phyloP scores from a whole-genome alignment of 2,113 vertebrate species.

The Callipepla californica region DNA sequence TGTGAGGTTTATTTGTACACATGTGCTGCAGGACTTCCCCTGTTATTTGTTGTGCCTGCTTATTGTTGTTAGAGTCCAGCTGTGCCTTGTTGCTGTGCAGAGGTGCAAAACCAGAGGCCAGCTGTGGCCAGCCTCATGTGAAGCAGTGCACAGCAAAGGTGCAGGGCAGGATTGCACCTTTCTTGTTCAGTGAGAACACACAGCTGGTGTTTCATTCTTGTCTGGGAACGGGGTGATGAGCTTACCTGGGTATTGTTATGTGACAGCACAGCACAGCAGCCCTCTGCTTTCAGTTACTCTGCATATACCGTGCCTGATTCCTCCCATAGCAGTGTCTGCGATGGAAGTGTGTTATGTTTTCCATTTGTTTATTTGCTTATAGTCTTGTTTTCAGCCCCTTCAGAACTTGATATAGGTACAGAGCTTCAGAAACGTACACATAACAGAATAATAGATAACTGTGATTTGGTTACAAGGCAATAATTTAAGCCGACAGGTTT shows the following conservation, averaged over 20 bases:
- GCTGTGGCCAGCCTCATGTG: neutral
- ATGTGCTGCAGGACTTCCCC: neutral
- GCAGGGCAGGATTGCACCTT: neutral
- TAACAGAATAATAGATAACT: constrained; percentile 75
- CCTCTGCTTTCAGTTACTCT: constrained; percentile 11
- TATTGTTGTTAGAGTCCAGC: neutral
- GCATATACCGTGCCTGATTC: neutral
- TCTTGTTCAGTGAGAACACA: neutral
- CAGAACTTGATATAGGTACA: constrained; percentile 66
- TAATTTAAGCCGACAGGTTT: constrained; percentile 81
- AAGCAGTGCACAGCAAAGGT: neutral
- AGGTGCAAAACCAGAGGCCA: neutral
- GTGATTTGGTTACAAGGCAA: constrained; percentile 79
- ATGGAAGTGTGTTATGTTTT: constrained; percentile 48
- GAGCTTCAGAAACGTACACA: constrained; percentile 62
- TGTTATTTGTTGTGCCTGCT: neutral
- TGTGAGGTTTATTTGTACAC: neutral
- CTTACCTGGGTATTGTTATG: rapidly evolving
- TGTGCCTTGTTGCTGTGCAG: neutral
- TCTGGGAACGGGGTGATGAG: neutral
- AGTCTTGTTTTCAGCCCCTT: constrained; percentile 66
- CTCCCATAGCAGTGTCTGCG: constrained; percentile 20
- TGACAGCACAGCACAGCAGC: neutral
- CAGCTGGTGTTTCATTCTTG: neutral
- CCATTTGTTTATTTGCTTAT: constrained; percentile 79